Evolutionary conservation across 1,140 invertebrate species (phyloP), one percentile per base, ranked within the genome.

Genomic region (Hyposmocoma kahamanoa): DNA sequence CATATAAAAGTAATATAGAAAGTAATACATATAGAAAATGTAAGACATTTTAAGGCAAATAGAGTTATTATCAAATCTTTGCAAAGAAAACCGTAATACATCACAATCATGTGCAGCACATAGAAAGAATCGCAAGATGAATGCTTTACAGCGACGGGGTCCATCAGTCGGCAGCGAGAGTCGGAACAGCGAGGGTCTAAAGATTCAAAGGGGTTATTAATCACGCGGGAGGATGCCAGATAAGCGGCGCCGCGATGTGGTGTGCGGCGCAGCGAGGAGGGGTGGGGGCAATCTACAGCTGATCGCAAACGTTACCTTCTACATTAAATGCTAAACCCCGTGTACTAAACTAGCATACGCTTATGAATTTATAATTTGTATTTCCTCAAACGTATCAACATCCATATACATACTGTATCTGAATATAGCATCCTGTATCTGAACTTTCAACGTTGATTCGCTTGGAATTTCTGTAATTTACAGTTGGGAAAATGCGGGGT

Each of bases 161-260:
- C 51, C 62, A 69, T 69, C 57, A 63, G 60, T 57, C 51, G 51
- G 10, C 13, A 13, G 28, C 10, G 28, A 10, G 28, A 30, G 32
- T 36, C 18, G 10, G 32, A 17, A 47, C 20, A 39, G 50, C 47
- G 48, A 56, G 58, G 52, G 56, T 56, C 47, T 47, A 53, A 52
- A 66, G 67, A 68, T 61, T 64, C 59, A 65, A 55, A 56, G 59
- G 51, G 50, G 56, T 48, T 61, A 77, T 77, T 71, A 70, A 77
- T 77, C 68, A 71, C 66, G 36, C 49, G 50, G 62, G 56, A 53
- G 63, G 55, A 57, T 44, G 62, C 46, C 52, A 60, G 66, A 67
- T 72, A 73, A 76, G 65, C 59, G 47, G 42, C 52, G 46, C 44
- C 49, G 30, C 18, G 55, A n/a, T n/a, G n/a, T n/a, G n/a, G n/a